A percentile compares a stretch with the other conserved stretches of the same genome.
Evolutionary conservation across 2,888 invertebrate species (phyloP).

Genomic region (Icerya purchasi): DNA sequence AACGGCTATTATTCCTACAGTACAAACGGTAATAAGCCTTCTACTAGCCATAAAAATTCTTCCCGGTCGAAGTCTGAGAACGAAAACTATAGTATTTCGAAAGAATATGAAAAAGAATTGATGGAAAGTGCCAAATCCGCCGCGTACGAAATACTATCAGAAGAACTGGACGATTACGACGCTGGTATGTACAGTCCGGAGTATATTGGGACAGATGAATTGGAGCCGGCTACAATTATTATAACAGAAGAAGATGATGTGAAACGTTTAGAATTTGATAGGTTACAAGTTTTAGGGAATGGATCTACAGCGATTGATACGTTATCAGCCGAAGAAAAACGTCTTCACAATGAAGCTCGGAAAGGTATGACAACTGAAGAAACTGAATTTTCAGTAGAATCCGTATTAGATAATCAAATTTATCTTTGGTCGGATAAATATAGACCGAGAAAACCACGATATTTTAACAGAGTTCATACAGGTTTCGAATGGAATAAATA

Average conservation of each 20-base stretch:
- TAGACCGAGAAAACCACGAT: conserved; percentile 86
- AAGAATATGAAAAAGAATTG: neutral
- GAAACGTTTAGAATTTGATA: conserved; percentile 47
- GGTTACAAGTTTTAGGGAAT: conserved; percentile 39
- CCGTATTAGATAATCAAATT: conserved; percentile 60
- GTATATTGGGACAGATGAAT: conserved; percentile 36
- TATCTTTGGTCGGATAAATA: conserved; percentile 97
- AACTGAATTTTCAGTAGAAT: conserved; percentile 77
- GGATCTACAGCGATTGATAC: conserved; percentile 34
- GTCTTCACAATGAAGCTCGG: conserved; percentile 57
- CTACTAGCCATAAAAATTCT: neutral
- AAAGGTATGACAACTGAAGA: conserved; percentile 72
- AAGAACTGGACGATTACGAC: conserved; percentile 44
- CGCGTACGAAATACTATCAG: conserved; percentile 18
- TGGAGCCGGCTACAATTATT: conserved; percentile 56
- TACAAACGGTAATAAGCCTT: no score
- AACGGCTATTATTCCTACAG: no score
- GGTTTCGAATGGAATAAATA: conserved; percentile 99
- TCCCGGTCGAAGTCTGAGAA: neutral
- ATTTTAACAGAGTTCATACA: conserved; percentile 88
- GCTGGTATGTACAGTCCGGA: conserved; percentile 69
- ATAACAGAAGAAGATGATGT: conserved; percentile 53
- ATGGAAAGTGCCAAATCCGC: neutral
- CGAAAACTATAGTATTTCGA: no score
- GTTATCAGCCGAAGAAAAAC: conserved; percentile 32